These are phyloP conservation scores for Glossophaga mutica DNA, from an alignment of 2,797 vertebrate genomes.

Conservation along the genomic window DNA sequence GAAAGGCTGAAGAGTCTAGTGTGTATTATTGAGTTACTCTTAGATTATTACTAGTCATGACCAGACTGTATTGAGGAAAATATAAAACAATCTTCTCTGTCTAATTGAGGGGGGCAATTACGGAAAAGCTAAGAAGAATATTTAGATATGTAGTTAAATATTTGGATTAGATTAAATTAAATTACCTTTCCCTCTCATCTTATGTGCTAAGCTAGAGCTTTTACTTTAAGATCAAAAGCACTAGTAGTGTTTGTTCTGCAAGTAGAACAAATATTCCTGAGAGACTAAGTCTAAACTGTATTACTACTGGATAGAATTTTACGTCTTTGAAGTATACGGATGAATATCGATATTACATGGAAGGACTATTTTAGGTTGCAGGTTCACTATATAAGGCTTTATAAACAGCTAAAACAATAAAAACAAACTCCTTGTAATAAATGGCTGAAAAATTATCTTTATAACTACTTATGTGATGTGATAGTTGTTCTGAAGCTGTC, in stretches of 20 bases:
- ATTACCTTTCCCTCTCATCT: background rate
- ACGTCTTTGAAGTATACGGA: background rate
- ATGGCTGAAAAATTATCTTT: background rate
- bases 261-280: background rate
- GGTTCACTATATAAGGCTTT: background rate
- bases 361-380: background rate
- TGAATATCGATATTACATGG: background rate
- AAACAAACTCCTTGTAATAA: background rate
- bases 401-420: background rate
- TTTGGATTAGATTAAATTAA: conserved; percentile 29
- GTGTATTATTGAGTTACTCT: background rate
- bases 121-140: background rate
- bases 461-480: background rate
- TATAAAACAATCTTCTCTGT: background rate
- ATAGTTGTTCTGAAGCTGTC: background rate
- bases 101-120: background rate
- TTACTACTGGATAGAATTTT: background rate
- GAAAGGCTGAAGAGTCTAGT: background rate
- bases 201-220: background rate
- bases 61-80: background rate
- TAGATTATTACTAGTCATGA: background rate
- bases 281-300: background rate
- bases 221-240: background rate
- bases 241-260: background rate
- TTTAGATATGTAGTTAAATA: background rate